Percentiles rank a stretch among this genome's conserved stretches.
These are phyloP conservation scores for Eurypyga helias DNA, from an alignment of 2,113 vertebrate species.

Conservation along the genomic window DNA sequence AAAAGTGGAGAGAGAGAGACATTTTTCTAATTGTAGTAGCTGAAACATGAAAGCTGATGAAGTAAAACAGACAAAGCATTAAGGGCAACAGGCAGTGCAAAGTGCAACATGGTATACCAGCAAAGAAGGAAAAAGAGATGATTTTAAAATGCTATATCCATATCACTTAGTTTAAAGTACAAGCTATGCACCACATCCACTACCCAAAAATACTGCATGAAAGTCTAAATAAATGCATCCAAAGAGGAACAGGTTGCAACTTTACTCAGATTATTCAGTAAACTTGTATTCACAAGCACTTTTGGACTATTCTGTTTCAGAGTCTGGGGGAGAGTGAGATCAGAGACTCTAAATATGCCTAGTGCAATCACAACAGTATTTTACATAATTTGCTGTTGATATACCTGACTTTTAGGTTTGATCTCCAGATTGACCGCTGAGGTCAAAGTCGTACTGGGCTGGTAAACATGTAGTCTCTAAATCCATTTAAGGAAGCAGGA, in stretches of 20 bases:
- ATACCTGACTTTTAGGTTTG: neutral
- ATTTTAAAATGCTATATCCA: neutral
- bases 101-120: neutral
- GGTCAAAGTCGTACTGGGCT: neutral
- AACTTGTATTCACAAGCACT: neutral
- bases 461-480: fast-evolving
- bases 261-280: neutral
- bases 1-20: neutral
- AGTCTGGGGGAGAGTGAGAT: neutral
- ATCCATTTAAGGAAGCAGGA: neutral
- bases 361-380: neutral
- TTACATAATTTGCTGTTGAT: neutral
- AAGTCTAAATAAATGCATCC: neutral
- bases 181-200: neutral
- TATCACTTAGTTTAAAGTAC: neutral
- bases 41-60: neutral
- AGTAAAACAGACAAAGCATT: neutral
- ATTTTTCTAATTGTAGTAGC: neutral
- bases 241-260: neutral
- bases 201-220: neutral
- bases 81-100: neutral
- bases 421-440: neutral
- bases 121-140: neutral
- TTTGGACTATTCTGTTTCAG: neutral
- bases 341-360: neutral